Evolutionary conservation across 1,140 invertebrate genomes (phyloP), one percentile per base, ranked within the genome.

Genomic region (Trigoniulus corallinus): DNA sequence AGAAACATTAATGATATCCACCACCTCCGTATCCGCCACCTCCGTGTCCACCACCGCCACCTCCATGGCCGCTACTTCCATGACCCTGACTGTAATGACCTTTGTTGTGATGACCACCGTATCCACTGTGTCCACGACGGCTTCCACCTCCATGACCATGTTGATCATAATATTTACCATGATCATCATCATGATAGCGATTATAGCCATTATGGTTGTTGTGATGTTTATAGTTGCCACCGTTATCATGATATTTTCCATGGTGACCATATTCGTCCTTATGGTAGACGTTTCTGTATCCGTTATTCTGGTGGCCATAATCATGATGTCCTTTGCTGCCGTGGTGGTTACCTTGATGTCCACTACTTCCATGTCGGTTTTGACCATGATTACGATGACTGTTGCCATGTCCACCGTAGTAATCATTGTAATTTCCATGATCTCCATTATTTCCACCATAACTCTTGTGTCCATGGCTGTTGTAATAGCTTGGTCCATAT

Each of bases 331-430:
- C 24, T 44, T 4, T 7, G 42, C 21, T 21, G 7, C 42, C 42
- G 18, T 44, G 24, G 42, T 44, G 18, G 21, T 24, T 44, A 10
- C 42, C 42, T 7, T 20, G 7, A 24, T 44, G 18, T 24, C 42
- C 42, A 7, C 18, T 20, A 24, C 24, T 18, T 20, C 42, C 42
- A 24, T 44, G 42, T 24, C 18, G 18, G 12, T 12, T 21, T 20
- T 12, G 7, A 18, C 42, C 42, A 20, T 44, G 42, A 12, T 44
- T 44, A 20, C 42, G 18, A 20, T 20, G 24, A 20, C 24, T 44
- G 18, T 44, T 44, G 7, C 42, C 42, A 24, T 44, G 42, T 7
- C 42, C 42, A 20, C 42, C 42, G 42, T 44, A 44, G 42, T 44
- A 20, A 24, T 44, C 42, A 44, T 20, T 44, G 4, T 12, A 7